Evolutionary conservation across 2,797 vertebrate species (phyloP).

Genomic region (Emydoidea blandingii): DNA sequence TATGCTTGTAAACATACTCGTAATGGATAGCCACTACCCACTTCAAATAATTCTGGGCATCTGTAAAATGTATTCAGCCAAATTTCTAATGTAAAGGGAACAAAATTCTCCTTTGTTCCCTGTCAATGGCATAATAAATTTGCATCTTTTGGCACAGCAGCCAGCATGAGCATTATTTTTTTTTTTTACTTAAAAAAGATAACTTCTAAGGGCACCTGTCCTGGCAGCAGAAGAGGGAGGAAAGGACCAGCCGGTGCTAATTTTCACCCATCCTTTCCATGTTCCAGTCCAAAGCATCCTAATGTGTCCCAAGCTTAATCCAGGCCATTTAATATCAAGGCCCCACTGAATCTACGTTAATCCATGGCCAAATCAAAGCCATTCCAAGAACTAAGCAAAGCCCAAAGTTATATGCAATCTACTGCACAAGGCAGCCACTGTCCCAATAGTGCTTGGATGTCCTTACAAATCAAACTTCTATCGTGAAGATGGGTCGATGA

Average conservation of each 20-base stretch:
- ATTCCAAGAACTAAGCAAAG: not conserved
- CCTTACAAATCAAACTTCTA: not conserved
- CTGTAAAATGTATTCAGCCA: conserved; percentile 4
- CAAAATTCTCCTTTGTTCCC: conserved; percentile 26
- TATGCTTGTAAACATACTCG: not conserved
- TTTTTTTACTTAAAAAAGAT: not conserved
- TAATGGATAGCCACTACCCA: not conserved
- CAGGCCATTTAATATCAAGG: not conserved
- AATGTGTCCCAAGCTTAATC: not conserved
- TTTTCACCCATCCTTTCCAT: conserved; percentile 15
- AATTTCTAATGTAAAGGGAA: conserved; percentile 16
- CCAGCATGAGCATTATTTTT: not conserved
- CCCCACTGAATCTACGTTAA: not conserved
- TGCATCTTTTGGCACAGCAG: not conserved
- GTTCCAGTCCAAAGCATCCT: not conserved
- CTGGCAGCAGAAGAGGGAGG: not conserved
- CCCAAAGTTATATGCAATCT: not conserved
- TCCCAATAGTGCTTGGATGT: not conserved
- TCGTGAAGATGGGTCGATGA: not conserved
- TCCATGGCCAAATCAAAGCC: not conserved
- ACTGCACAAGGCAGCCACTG: not conserved
- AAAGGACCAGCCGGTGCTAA: not conserved
- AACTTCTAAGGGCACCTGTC: not conserved
- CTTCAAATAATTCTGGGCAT: not conserved
- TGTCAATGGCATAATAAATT: conserved; percentile 4